Evolutionary conservation across 2,797 vertebrate species (phyloP).

Genomic region (Pangasius sanitwongsei): DNA sequence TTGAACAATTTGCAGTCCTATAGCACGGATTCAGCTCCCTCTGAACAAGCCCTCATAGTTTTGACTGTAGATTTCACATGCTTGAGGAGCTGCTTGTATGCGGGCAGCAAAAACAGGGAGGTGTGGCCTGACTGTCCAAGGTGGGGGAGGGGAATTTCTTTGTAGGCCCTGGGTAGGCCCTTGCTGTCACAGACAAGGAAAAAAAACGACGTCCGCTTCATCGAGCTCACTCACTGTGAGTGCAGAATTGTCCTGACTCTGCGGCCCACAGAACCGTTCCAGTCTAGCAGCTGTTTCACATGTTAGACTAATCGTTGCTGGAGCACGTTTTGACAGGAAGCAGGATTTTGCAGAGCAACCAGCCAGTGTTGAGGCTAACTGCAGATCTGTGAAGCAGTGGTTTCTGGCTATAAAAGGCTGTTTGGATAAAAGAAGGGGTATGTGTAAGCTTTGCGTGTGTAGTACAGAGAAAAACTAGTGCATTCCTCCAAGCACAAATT

Average conservation of each 20-base stretch:
- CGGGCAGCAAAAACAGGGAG: background rate
- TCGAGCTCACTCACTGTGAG: conserved; percentile 4
- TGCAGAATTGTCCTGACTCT: background rate
- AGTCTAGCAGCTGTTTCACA: conserved; percentile 29
- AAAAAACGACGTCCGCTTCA: background rate
- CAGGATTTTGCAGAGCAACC: conserved; percentile 14
- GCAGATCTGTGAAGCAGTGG: conserved; percentile 9
- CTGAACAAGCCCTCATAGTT: background rate
- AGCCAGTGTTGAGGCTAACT: conserved; percentile 39
- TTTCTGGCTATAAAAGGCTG: conserved; percentile 36
- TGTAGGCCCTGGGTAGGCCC: background rate
- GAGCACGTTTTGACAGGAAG: conserved; percentile 30
- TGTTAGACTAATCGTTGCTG: conserved; percentile 20
- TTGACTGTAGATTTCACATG: background rate
- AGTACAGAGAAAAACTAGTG: background rate
- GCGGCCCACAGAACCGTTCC: background rate
- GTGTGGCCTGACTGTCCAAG: background rate
- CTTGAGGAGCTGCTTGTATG: background rate
- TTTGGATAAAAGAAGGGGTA: background rate
- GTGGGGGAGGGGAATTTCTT: background rate
- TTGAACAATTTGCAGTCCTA: background rate
- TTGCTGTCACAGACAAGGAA: background rate
- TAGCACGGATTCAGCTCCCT: background rate
- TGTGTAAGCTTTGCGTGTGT: background rate
- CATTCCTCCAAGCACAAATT: background rate